Base-by-base conservation (phyloP, 2,797 vertebrate species). In the Sebastes cheni region DNA sequence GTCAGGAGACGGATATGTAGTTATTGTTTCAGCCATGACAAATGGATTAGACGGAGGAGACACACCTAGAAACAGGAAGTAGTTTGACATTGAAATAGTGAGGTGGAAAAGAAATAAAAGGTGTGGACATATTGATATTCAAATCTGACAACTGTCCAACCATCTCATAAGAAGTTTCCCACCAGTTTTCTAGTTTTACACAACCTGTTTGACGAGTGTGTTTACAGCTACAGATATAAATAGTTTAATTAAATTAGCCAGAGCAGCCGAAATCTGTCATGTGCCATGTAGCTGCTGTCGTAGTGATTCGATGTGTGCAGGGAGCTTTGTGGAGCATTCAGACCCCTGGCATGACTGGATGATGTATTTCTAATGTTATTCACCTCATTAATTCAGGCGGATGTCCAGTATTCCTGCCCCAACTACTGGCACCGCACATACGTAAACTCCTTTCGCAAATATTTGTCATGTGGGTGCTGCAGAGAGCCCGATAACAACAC, bases 381-480 rank as follows among this genome's bases (percentile, higher is more conserved):
- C 52, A 42, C 22, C 39, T 27, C 32, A 8, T 71, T 34, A 8
- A 32, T 64, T 36, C 56, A 72, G 66, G 20, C 9, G 50, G 75
- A 84, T 81, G 77, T 87, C 75, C 80, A 80, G 32, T 58, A 16
- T 20, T 84, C 8, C 55, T 55, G 36, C 23, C 39, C 69, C 18
- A 9, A 72, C 71, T 12, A 55, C 25, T 1, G 67, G 18, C 36
- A 54, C 64, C 18, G 5, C 65, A 46, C 66, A 42, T 52, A 9
- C 2, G 73, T 46, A 72, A 85, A 91, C 91, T 88, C 93, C 94
- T 79, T 93, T 64, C 69, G 89, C 89, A 93, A 94, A 96, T 94
- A 94, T 96, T 95, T 92, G 87, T 73, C 73, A 78, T 90, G 79
- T 83, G 90, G 93, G 93, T 56, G 88, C 71, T 69, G 77, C 74